Evolutionary conservation across 2,113 vertebrate species (phyloP), one percentile per base, ranked within the genome.

Genomic region (Sminthopsis crassicaudata): DNA sequence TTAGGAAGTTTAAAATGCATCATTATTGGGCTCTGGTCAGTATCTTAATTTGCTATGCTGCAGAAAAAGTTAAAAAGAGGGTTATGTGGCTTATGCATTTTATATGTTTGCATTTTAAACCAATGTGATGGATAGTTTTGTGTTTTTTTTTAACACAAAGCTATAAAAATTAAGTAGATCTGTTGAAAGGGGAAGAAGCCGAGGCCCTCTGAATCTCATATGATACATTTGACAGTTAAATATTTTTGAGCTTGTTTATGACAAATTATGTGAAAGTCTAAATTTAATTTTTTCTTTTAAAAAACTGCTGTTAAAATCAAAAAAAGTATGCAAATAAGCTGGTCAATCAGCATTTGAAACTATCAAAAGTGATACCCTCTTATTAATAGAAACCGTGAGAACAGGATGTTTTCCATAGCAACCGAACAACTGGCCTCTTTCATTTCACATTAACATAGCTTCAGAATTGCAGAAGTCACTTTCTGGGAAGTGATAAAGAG

Each of bases 391-490:
- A 96, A 95, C 84, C 96, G 55, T 0, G 67, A 51, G 93, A 92
- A 94, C 97, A 93, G 93, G 97, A 95, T 96, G 96, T 98, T 98
- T 97, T 96, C 92, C 95, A 30, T 96, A 97, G 95, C 95, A 97
- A 90, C 95, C 60, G 76, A 96, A 93, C 46, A 46, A 94, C 57
- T 97, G 96, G 54, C 95, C 93, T 96, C 96, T 97, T 98, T 93
- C 91, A 96, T 92, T 97, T 96, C 94, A 96, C 92, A 94, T 97
- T 8, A 90, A 52, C 53, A 94, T 91, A 93, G 55, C 84, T 94
- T 92, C 16, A 53, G 52, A 9, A 93, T 53, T 46, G 91, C 93
- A 96, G 92, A 54, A 22, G 12, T 98, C 92, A 93, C 91, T 98
- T 97, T 84, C 94, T 94, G 95, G 93, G 96, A 46, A 16, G 95